Conservation (phyloP, 2,113 vertebrate species). For the Rhinoderma darwinii region DNA sequence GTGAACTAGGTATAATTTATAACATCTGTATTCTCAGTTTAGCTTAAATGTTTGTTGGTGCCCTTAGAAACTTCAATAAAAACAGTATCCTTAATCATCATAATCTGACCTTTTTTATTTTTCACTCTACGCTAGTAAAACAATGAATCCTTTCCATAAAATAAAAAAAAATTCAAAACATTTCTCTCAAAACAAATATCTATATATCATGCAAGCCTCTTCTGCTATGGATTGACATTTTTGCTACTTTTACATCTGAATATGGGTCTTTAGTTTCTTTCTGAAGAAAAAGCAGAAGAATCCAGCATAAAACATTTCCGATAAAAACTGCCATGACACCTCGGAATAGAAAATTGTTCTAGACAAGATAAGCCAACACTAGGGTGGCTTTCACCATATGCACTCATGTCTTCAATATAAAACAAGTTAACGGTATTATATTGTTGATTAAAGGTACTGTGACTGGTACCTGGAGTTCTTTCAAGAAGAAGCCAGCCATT, state of each 20-base stretch:
- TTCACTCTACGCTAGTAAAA: not conserved
- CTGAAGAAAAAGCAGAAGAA: not conserved
- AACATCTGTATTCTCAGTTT: not conserved
- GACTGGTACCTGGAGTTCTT: not conserved
- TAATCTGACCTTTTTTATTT: not conserved
- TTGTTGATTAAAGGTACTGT: not conserved
- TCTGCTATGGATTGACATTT: not conserved
- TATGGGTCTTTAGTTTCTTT: not conserved
- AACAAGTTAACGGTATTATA: not conserved
- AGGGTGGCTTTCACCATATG: not conserved
- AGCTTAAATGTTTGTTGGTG: not conserved
- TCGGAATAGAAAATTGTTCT: not conserved
- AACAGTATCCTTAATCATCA: not conserved
- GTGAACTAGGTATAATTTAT: constrained; percentile 37
- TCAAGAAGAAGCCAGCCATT: not conserved
- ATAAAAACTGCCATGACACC: not conserved
- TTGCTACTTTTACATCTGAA: not conserved
- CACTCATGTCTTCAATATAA: not conserved
- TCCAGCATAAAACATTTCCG: not conserved
- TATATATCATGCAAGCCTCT: not conserved
- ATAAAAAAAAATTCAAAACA: no score
- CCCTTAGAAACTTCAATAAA: not conserved
- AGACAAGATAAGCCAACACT: not conserved
- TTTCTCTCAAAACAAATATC: not conserved
- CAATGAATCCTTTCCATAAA: not conserved